Evolutionary conservation across 1,140 invertebrate genomes (phyloP), one percentile per base, ranked within the genome.

Genomic region (Drosophila pseudoananassae): DNA sequence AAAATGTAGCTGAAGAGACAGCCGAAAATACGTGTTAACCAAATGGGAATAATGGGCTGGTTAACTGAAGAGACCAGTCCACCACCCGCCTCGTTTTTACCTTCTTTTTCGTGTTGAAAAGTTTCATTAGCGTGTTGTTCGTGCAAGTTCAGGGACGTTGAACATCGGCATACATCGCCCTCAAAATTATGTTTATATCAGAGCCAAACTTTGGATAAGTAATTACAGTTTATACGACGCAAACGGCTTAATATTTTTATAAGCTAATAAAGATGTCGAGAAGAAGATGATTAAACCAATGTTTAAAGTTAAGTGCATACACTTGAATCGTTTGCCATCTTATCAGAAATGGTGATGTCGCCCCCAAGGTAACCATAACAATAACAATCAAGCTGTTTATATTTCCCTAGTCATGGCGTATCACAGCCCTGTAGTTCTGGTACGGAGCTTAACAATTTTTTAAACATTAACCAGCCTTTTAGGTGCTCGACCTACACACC

Each of bases 81-180:
- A 38, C 47, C 33, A 36, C 14, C 63, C 51, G 29, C 29, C 36
- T 49, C 45, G 14, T 1, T 36, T 15, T 15, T 43, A 47, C 50
- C 3, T 40, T 14, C 12, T 40, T 51, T 54, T 52, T 36, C 27
- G 53, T 36, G 57, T 52, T 71, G 12, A 49, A 52, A 36, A 43
- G 27, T 57, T 56, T 75, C 60, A 64, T 75, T 74, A 56, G 52
- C 58, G 78, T 61, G 65, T 17, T 49, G 51, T 49, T 78, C 78
- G 69, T 40, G 63, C 80, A 83, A 83, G 79, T 83, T 83, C 79
- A 83, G 80, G 79, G 79, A 70, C 79, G 63, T 17, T 46, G 59
- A 65, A 43, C 52, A 52, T 74, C 20, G 10, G 9, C 50, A 53
- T 47, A 66, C 20, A 51, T 46, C 43, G 61, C 59, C 49, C 56